Conservation (phyloP, 2,888 invertebrate genomes). For the Hirtodrosophila histrioides region DNA sequence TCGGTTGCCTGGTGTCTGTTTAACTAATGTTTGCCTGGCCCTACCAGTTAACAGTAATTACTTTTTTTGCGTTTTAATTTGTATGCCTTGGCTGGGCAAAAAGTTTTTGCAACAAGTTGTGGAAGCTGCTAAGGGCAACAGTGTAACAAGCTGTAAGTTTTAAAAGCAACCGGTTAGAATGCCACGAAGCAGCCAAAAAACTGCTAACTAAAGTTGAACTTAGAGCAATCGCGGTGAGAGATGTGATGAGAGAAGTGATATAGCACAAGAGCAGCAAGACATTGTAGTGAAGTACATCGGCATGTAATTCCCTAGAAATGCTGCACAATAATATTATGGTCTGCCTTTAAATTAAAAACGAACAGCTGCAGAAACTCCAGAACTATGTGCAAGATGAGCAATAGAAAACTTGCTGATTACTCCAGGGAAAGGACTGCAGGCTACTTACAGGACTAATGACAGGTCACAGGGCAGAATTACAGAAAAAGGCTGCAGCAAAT, state of each 20-base stretch:
- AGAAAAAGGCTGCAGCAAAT: too few relatives aligned
- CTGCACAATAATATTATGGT: too few relatives aligned
- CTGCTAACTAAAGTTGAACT: conserved; percentile 2
- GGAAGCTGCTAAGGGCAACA: conserved; percentile 27
- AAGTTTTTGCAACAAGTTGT: conserved; percentile 51
- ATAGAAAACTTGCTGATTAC: too few relatives aligned
- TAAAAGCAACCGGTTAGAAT: conserved; percentile 25
- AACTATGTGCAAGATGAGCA: too few relatives aligned
- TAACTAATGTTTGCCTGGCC: conserved; percentile 48
- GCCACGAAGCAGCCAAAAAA: conserved; percentile 5
- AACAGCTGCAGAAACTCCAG: too few relatives aligned
- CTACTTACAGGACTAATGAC: too few relatives aligned
- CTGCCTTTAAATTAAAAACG: too few relatives aligned
- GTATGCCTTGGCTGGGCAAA: conserved; percentile 35
- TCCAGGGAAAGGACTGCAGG: too few relatives aligned
- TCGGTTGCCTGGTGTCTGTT: conserved; percentile 22
- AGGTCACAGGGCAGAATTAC: too few relatives aligned
- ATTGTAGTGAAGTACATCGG: too few relatives aligned
- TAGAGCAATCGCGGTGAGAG: background rate
- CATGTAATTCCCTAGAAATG: too few relatives aligned
- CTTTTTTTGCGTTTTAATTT: conserved; percentile 62
- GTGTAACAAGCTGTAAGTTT: conserved; percentile 3
- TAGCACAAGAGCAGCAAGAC: background rate
- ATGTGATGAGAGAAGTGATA: background rate
- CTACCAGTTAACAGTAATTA: conserved; percentile 64